Base-by-base conservation (phyloP, 2,888 invertebrate species). In the Lithosia quadra region DNA sequence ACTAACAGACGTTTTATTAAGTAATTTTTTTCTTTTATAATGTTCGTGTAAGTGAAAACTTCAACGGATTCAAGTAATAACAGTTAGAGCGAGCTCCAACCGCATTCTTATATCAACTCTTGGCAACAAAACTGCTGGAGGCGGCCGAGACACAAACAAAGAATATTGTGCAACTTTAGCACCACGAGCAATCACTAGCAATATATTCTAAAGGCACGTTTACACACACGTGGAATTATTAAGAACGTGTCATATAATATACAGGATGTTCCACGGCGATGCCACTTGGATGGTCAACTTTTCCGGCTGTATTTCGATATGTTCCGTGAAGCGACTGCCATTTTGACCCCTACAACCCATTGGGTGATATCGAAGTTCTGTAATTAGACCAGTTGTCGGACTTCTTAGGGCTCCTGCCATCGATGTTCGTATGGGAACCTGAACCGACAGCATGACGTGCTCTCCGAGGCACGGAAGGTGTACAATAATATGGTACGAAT, bases 141-240 rank as follows among this genome's bases (percentile, higher is more conserved):
- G 65, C 43, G 58, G 24, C 8, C 56, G 62, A 60, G 28, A 62
- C 64, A 69, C 71, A 78, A 76, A 77, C 69, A 78, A 71, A 74
- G 69, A 73, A 74, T 70, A 78, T 77, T 78, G 67, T 73, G 68
- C 69, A 75, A 67, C 73, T 77, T 75, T 65, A 69, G 69, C 69
- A 36, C 56, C 43, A 21, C 15, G 34, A n/a, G 56, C 67, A 62
- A 69, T 70, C 53, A 65, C 69, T 74, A 59, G 43, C 62, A 68
- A 72, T 57, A 63, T 68, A 34, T 69, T 34, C 7, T 71, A 68
- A 77, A 66, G 77, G 61, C 18, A 28, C 55, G 53, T 63, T 9
- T 13, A 5, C 33, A 34, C 8, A 9, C 2, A 60, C 24, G 39
- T 22, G 59, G 10, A 22, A 60, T 39, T 60, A 39, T 60, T 22